Evolutionary conservation across 2,888 invertebrate species (phyloP).

Genomic region (Drymonia ruficornis): DNA sequence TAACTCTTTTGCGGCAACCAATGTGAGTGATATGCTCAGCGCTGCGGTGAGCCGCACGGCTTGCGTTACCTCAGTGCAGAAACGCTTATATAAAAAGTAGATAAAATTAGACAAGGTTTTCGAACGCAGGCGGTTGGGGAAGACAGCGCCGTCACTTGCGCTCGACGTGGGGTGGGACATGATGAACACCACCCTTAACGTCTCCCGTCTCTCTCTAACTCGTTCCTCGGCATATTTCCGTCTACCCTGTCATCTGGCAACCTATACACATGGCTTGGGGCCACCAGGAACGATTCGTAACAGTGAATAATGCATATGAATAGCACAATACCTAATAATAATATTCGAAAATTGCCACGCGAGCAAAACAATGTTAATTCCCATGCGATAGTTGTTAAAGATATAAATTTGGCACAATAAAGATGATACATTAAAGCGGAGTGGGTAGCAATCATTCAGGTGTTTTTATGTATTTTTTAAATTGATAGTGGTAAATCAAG

Average conservation of each 20-base stretch:
- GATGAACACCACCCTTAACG: slow-evolving; percentile 74
- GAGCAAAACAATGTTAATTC: slow-evolving; percentile 25
- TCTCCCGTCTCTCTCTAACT: slow-evolving; percentile 55
- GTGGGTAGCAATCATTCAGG: slow-evolving; percentile 66
- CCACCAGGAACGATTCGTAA: slow-evolving; percentile 79
- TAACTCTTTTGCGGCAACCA: slow-evolving; percentile 58
- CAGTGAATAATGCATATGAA: slow-evolving; percentile 79
- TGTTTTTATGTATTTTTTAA: slow-evolving; percentile 72
- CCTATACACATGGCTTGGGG: slow-evolving; percentile 68
- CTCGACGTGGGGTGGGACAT: slow-evolving; percentile 79
- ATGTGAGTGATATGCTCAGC: slow-evolving; percentile 56
- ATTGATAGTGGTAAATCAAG: slow-evolving; percentile 79
- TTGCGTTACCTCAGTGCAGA: slow-evolving; percentile 31
- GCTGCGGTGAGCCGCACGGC: slow-evolving; percentile 34
- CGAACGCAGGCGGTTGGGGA: slow-evolving; percentile 74
- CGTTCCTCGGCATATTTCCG: slow-evolving; percentile 38
- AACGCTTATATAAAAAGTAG: slow-evolving; percentile 38
- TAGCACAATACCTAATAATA: slow-evolving; percentile 66
- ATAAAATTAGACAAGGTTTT: slow-evolving; percentile 67
- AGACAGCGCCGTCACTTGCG: slow-evolving; percentile 76
- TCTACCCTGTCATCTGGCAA: slow-evolving; percentile 74
- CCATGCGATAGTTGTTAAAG: slow-evolving; percentile 32
- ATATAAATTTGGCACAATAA: slow-evolving; percentile 62
- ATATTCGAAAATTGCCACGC: slow-evolving; percentile 47
- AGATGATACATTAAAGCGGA: slow-evolving; percentile 56